phyloP scores from a whole-genome alignment of 2,888 invertebrate species.

The Drosophila kambysellisi region DNA sequence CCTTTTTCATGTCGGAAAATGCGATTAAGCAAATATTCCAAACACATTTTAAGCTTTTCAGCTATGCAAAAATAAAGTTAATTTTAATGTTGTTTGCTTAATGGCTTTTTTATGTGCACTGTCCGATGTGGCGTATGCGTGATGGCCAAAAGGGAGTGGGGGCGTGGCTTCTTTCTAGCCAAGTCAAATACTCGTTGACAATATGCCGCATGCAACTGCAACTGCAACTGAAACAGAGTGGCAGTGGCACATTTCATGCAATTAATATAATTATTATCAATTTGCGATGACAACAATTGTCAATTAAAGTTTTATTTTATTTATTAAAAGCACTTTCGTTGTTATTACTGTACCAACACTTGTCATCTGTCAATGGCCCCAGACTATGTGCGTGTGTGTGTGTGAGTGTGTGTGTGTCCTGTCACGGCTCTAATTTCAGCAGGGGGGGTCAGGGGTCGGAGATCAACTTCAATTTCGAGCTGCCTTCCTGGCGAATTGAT shows the following conservation, averaged over 20 bases:
- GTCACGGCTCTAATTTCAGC: constrained; percentile 50
- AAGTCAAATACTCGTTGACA: constrained; percentile 17
- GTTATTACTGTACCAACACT: constrained; percentile 17
- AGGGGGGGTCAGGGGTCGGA: neutral
- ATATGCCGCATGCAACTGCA: constrained; percentile 68
- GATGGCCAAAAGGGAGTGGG: constrained; percentile 14
- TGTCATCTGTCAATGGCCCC: neutral
- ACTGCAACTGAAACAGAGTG: constrained; percentile 15
- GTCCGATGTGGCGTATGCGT: constrained; percentile 56
- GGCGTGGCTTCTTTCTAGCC: constrained; percentile 28
- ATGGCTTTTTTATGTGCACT: constrained; percentile 73
- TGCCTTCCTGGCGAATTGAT: constrained; percentile 56
- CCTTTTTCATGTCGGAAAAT: constrained; percentile 48
- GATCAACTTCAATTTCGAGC: constrained; percentile 70
- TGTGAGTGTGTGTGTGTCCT: constrained; percentile 15
- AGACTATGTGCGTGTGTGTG: neutral
- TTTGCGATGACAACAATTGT: constrained; percentile 77
- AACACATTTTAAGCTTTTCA: constrained; percentile 54
- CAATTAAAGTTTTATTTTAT: constrained; percentile 74
- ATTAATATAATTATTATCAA: constrained; percentile 79
- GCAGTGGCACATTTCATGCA: constrained; percentile 57
- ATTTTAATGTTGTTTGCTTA: constrained; percentile 74
- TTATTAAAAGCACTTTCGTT: constrained; percentile 62
- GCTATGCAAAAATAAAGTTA: constrained; percentile 68
- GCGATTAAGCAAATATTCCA: constrained; percentile 73